Conservation (phyloP, 2,113 vertebrate genomes). For the Pogona vitticeps region DNA sequence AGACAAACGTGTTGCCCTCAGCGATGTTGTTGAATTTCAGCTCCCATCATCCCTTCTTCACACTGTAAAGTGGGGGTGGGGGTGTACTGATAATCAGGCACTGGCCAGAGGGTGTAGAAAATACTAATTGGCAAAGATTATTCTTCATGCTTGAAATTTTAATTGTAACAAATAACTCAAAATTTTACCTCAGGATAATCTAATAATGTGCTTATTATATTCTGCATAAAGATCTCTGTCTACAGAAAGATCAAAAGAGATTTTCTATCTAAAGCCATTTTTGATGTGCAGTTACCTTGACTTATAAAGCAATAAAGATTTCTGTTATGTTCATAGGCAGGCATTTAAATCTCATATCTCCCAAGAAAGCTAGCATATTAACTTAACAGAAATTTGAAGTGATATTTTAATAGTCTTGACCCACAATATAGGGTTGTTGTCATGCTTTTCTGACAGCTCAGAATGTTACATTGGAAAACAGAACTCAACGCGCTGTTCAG, state of each 20-base stretch:
- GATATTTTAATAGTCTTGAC: not conserved
- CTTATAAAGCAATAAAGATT: not conserved
- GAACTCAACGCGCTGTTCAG: too few species aligned
- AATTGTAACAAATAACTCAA: constrained; percentile 7
- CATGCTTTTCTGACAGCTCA: not conserved
- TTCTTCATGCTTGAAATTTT: not conserved
- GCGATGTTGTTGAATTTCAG: too few species aligned
- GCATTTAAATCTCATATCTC: not conserved
- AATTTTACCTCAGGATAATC: constrained; percentile 1
- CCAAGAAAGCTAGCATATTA: not conserved
- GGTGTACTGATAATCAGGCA: too few species aligned
- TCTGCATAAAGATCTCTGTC: not conserved
- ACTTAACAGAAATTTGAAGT: not conserved
- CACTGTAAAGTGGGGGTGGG: too few species aligned
- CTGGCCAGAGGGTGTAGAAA: not conserved
- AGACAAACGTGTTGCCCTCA: too few species aligned
- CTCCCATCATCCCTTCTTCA: too few species aligned
- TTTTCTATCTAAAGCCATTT: not conserved
- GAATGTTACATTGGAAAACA: not conserved
- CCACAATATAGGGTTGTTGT: not conserved
- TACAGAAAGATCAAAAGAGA: constrained; percentile 3
- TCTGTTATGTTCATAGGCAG: not conserved
- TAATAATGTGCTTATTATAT: not conserved
- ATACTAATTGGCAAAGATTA: not conserved
- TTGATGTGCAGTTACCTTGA: not conserved